Conservation (phyloP, 1,140 invertebrate species). For the Atta cephalotes region DNA sequence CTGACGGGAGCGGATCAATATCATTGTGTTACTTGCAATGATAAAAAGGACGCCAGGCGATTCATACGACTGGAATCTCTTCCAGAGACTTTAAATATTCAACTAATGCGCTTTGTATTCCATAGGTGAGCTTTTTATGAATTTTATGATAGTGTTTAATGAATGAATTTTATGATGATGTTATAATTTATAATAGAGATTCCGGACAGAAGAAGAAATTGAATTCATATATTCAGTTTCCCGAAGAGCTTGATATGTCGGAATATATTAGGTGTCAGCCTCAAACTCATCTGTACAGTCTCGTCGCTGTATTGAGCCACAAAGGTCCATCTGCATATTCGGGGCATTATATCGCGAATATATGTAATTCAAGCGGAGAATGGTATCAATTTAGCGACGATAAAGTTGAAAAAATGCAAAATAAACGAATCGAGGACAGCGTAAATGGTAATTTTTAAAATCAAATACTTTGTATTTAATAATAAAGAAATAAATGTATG, state of each 20-base stretch:
- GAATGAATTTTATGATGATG: constrained; percentile 12
- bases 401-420: constrained; percentile 88
- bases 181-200: constrained; percentile 84
- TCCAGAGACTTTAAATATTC: constrained; percentile 91
- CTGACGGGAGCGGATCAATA: constrained; percentile 90
- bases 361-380: constrained; percentile 86
- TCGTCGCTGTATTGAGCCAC: constrained; percentile 90
- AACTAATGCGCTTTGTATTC: constrained; percentile 90
- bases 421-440: constrained; percentile 86
- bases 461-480: constrained; percentile 3
- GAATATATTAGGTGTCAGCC: constrained; percentile 84
- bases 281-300: constrained; percentile 87
- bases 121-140: constrained; percentile 86
- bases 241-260: constrained; percentile 90
- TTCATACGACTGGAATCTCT: constrained; percentile 88
- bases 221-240: constrained; percentile 90
- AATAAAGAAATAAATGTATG: neutral
- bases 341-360: constrained; percentile 90
- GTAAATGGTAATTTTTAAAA: constrained; percentile 78
- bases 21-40: constrained; percentile 88
- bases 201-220: constrained; percentile 90
- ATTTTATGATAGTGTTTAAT: neutral
- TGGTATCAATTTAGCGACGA: constrained; percentile 92
- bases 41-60: constrained; percentile 89
- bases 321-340: constrained; percentile 89